Evolutionary conservation across 2,888 invertebrate genomes (phyloP).

Genomic region (Ferrisia virgata): DNA sequence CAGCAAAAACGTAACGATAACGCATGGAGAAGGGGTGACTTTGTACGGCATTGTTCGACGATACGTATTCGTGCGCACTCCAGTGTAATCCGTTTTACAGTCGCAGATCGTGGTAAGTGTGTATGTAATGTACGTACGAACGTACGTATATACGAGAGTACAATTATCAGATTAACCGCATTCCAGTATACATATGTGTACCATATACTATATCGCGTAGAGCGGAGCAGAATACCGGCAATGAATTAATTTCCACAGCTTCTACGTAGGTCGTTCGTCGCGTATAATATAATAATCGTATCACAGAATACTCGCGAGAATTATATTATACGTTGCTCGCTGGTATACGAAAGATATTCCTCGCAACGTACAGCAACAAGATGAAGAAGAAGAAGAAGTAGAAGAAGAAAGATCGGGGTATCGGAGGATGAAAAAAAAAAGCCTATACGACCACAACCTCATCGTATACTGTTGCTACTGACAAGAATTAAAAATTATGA

Average conservation of each 20-base stretch:
- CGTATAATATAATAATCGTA: slow-evolving; percentile 11
- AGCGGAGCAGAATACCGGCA: neutral
- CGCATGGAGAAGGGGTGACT: no score
- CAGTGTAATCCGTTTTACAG: no score
- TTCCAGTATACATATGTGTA: no score
- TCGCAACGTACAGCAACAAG: neutral
- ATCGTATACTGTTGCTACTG: neutral
- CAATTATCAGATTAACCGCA: slow-evolving; percentile 28
- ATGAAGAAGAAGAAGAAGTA: neutral
- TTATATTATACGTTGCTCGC: neutral
- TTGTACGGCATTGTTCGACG: no score
- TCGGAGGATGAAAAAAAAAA: neutral
- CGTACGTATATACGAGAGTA: neutral
- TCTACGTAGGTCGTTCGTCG: neutral
- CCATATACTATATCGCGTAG: no score
- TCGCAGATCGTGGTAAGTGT: no score
- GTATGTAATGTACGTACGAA: no score
- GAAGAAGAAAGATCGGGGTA: no score
- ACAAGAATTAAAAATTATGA: slow-evolving; percentile 22
- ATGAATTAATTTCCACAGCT: neutral
- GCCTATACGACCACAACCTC: neutral
- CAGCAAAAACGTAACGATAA: no score
- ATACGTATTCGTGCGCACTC: no score
- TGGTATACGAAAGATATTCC: neutral
- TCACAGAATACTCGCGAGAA: neutral